phyloP scores from a whole-genome alignment of 2,888 invertebrate species.

The Polyploca ridens region DNA sequence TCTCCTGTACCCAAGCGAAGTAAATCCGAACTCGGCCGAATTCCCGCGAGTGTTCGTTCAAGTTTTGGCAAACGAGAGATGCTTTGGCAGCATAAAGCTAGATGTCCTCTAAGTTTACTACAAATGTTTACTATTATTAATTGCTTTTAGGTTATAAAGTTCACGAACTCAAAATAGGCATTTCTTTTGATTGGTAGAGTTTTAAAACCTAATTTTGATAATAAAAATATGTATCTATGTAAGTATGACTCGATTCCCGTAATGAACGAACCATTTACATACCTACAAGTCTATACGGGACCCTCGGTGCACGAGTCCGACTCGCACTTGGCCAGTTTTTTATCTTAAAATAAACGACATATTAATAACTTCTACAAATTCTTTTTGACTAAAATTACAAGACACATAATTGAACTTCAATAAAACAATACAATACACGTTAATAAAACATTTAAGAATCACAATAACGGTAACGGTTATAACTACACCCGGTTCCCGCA shows the following conservation, averaged over 20 bases:
- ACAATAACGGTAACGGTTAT: constrained; percentile 14
- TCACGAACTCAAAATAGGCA: too few species aligned
- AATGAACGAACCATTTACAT: too few species aligned
- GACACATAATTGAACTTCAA: not conserved
- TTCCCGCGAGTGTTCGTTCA: constrained; percentile 60
- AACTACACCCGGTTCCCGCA: constrained; percentile 31
- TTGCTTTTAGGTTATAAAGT: not conserved
- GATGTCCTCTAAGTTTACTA: constrained; percentile 32
- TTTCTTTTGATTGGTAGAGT: too few species aligned
- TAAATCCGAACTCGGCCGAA: constrained; percentile 59
- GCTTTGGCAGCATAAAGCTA: constrained; percentile 34
- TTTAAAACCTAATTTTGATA: too few species aligned
- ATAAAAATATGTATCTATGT: too few species aligned
- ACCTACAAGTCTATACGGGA: too few species aligned
- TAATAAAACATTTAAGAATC: constrained; percentile 1
- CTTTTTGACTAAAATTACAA: too few species aligned
- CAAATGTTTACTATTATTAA: constrained; percentile 13
- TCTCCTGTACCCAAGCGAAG: constrained; percentile 45
- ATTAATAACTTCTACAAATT: too few species aligned
- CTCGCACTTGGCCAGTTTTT: too few species aligned
- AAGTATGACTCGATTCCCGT: too few species aligned
- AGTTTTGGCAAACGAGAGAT: constrained; percentile 49
- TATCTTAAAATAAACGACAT: too few species aligned
- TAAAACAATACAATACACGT: not conserved
- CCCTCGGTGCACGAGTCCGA: too few species aligned